Evolutionary conservation across 2,113 vertebrate genomes (phyloP).

Genomic region (Talpa occidentalis): DNA sequence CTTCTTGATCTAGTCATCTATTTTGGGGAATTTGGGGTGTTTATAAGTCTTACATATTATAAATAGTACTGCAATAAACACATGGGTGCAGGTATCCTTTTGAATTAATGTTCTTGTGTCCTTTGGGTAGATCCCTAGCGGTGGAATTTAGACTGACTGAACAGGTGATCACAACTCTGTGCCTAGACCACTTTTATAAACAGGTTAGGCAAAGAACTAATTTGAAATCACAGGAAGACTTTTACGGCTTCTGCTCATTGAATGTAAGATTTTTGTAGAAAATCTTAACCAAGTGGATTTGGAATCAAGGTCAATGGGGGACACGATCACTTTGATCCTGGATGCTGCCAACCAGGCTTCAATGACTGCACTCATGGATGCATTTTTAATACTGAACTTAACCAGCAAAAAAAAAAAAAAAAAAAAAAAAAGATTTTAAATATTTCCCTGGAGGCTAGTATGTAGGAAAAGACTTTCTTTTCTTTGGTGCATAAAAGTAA

Average conservation of each 20-base stretch:
- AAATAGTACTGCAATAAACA: no score
- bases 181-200: constrained; percentile 5
- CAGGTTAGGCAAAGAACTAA: constrained; percentile 1
- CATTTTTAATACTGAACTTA: constrained; percentile 34
- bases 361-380: neutral
- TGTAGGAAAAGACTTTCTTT: neutral
- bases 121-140: no score
- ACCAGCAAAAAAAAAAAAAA: no score
- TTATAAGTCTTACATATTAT: no score
- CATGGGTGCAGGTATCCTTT: no score
- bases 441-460: neutral
- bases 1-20: no score
- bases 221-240: neutral
- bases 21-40: no score
- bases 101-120: no score
- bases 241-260: neutral
- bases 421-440: constrained; percentile 54
- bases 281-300: constrained; percentile 64
- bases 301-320: constrained; percentile 53
- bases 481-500: constrained; percentile 44
- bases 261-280: neutral
- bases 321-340: constrained; percentile 61
- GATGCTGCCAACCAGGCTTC: neutral
- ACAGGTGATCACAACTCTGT: neutral
- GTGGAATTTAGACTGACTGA: constrained; percentile 69